phyloP scores from a whole-genome alignment of 2,797 vertebrate genomes.

The Malacoraja senta region DNA sequence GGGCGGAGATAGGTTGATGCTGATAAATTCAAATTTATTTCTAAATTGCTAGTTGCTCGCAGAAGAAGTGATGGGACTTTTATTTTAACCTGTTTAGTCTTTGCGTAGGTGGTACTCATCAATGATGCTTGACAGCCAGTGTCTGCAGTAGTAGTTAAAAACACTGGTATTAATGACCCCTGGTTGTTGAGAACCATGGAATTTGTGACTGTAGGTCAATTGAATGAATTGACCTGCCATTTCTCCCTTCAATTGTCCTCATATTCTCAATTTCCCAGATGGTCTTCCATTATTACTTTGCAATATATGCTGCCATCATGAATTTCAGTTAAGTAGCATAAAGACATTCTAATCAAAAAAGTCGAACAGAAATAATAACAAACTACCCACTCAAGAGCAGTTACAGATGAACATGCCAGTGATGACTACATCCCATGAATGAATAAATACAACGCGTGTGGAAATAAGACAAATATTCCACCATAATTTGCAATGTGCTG shows the following conservation, averaged over 20 bases:
- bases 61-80: neutral
- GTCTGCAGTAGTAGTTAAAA: neutral
- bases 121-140: too few species aligned
- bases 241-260: constrained; percentile 1
- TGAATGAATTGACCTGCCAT: neutral
- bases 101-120: too few species aligned
- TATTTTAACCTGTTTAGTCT: neutral
- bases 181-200: neutral
- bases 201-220: neutral
- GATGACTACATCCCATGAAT: too few species aligned
- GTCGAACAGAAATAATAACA: neutral
- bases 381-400: neutral
- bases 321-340: constrained; percentile 16
- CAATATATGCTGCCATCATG: neutral
- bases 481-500: neutral
- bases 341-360: constrained; percentile 12
- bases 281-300: neutral
- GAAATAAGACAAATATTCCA: constrained; percentile 24
- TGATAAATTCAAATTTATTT: neutral
- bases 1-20: neutral
- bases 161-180: neutral
- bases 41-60: neutral
- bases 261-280: neutral
- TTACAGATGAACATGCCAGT: neutral
- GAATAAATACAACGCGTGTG: too few species aligned